A percentile compares a stretch with the other conserved stretches of the same genome.
phyloP scores from a whole-genome alignment of 2,113 vertebrate genomes.

The Castor canadensis region DNA sequence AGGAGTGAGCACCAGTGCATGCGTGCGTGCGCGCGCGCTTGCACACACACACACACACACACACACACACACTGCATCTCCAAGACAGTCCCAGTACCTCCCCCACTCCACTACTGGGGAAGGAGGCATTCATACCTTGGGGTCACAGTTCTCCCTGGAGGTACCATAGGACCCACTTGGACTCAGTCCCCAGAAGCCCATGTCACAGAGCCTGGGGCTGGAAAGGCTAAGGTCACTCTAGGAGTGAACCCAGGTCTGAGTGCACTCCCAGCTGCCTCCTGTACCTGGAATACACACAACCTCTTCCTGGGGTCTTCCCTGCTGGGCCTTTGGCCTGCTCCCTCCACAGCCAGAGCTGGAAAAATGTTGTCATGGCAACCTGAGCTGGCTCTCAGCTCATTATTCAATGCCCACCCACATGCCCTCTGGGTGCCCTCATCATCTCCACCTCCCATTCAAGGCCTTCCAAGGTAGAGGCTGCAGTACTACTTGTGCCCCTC shows the following conservation, averaged over 20 bases:
- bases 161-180: neutral
- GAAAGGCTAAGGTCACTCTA: neutral
- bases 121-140: neutral
- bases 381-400: neutral
- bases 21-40: no score
- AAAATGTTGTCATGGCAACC: constrained; percentile 60
- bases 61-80: neutral
- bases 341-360: neutral
- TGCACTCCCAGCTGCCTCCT: neutral
- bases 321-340: neutral
- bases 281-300: neutral
- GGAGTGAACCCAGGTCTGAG: neutral
- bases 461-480: neutral
- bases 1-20: neutral
- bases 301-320: constrained; percentile 28
- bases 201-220: neutral
- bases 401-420: constrained; percentile 60
- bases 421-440: neutral
- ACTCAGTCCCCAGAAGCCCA: neutral
- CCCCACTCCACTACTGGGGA: neutral
- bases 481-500: accelerated
- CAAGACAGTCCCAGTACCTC: accelerated
- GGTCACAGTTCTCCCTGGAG: neutral
- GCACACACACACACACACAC: no score
- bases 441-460: constrained; percentile 26